Conservation (phyloP, 2,797 vertebrate genomes). For the Rhinella marina region DNA sequence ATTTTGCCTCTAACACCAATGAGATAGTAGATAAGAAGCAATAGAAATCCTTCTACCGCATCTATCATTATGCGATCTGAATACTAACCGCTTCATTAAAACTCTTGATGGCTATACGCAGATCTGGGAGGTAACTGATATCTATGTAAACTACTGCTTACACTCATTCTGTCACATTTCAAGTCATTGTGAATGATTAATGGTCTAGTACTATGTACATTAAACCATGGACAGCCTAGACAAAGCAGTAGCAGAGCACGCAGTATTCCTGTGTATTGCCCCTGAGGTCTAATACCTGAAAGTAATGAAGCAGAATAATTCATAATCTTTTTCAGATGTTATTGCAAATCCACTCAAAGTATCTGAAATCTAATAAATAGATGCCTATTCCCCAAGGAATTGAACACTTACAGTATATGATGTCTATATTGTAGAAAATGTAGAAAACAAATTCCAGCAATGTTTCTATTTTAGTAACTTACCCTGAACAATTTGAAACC, state of each 20-base stretch:
- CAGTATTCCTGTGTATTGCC: not conserved
- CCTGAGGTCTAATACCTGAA: not conserved
- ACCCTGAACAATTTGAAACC: not conserved
- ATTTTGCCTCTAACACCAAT: not conserved
- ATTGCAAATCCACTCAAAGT: not conserved
- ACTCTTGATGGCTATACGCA: slow-evolving; percentile 10
- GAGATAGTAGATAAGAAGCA: slow-evolving; percentile 6
- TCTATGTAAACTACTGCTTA: slow-evolving; percentile 1
- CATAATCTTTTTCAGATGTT: slow-evolving; percentile 21
- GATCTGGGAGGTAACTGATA: slow-evolving; percentile 22
- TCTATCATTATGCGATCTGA: slow-evolving; percentile 27
- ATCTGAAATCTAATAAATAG: not conserved
- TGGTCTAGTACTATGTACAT: slow-evolving; percentile 6
- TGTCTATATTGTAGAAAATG: not conserved
- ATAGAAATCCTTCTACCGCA: slow-evolving; percentile 14
- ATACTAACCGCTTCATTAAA: slow-evolving; percentile 35
- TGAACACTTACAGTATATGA: not conserved
- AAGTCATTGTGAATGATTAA: slow-evolving; percentile 29
- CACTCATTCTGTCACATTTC: slow-evolving; percentile 26
- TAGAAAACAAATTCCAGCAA: not conserved
- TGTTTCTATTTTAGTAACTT: not conserved
- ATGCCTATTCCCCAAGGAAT: not conserved
- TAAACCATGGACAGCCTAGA: slow-evolving; percentile 1
- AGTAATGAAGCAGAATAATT: slow-evolving; percentile 25
- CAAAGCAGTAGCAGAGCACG: not conserved